Conservation (phyloP, 1,140 invertebrate genomes). For the Papilio dardanus region DNA sequence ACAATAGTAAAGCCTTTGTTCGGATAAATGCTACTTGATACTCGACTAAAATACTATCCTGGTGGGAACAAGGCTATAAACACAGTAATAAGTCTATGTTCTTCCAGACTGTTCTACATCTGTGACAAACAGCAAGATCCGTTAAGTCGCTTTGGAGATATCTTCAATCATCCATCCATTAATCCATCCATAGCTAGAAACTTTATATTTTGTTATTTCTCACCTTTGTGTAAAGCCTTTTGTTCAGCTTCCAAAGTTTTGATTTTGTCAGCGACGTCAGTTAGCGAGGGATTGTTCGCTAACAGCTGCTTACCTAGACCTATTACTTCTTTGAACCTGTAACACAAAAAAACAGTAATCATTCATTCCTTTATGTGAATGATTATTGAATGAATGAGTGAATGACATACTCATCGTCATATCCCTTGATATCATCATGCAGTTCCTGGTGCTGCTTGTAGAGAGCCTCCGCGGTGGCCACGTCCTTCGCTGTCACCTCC, state of each 20-base stretch:
- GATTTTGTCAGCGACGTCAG: constrained; percentile 89
- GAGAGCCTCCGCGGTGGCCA: constrained; percentile 94
- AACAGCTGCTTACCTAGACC: constrained; percentile 89
- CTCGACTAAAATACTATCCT: no score
- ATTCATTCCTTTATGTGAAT: no score
- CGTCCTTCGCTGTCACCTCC: constrained; percentile 92
- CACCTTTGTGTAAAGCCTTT: constrained; percentile 87
- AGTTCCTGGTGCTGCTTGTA: constrained; percentile 96
- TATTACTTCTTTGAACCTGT: constrained; percentile 89
- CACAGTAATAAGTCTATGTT: no score
- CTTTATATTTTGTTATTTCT: background rate
- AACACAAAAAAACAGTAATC: background rate
- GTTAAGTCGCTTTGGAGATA: no score
- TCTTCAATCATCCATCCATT: no score
- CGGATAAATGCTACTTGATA: no score
- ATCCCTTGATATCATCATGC: constrained; percentile 94
- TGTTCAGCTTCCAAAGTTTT: constrained; percentile 90
- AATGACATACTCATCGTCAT: constrained; percentile 90
- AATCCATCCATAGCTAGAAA: background rate
- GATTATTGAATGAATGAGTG: background rate
- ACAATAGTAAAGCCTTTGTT: no score
- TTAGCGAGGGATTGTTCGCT: constrained; percentile 86
- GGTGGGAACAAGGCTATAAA: no score
- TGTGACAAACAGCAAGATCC: no score
- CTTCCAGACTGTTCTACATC: no score